phyloP scores from a whole-genome alignment of 2,888 invertebrate genomes.

The Agonopterix alstromeriana region DNA sequence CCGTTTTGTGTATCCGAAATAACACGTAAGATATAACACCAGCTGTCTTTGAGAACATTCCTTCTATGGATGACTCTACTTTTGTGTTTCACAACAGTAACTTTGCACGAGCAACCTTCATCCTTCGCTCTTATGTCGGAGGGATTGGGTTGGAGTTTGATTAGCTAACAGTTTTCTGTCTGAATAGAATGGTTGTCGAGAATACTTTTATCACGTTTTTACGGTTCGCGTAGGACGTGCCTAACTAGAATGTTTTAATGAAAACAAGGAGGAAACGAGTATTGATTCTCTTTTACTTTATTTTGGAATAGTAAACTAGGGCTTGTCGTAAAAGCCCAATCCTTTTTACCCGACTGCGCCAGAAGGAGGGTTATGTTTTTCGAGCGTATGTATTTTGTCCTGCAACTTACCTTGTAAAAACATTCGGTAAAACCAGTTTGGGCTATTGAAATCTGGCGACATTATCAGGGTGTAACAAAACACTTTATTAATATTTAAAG shows the following conservation, averaged over 20 bases:
- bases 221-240: constrained; percentile 21
- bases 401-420: too few species aligned
- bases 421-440: too few species aligned
- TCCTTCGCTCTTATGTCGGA: background rate
- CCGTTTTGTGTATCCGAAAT: constrained; percentile 8
- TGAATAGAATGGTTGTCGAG: background rate
- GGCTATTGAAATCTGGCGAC: too few species aligned
- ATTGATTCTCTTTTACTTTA: background rate
- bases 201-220: constrained; percentile 24
- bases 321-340: too few species aligned
- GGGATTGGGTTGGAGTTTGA: background rate
- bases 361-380: too few species aligned
- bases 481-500: too few species aligned
- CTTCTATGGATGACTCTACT: constrained; percentile 19
- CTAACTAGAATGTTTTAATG: constrained; percentile 23
- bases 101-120: background rate
- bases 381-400: too few species aligned
- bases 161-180: background rate
- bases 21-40: constrained; percentile 10
- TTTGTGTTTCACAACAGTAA: constrained; percentile 10
- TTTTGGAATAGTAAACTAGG: too few species aligned
- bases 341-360: too few species aligned
- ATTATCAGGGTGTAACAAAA: too few species aligned
- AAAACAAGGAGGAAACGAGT: constrained; percentile 12
- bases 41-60: constrained; percentile 13